phyloP scores from a whole-genome alignment of 2,888 invertebrate genomes.

The Drosophila dives region DNA sequence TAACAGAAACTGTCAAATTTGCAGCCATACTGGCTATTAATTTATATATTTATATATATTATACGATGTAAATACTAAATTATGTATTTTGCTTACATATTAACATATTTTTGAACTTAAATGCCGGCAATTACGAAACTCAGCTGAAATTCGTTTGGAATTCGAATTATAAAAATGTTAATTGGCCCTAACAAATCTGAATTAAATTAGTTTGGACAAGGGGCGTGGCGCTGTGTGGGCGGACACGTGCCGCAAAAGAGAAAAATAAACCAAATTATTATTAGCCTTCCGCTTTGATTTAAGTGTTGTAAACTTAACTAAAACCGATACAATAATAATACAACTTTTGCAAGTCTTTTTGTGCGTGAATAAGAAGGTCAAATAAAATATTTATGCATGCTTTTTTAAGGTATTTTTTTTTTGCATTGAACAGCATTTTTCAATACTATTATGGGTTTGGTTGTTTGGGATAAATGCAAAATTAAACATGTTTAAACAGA shows the following conservation, averaged over 20 bases:
- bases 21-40: constrained; percentile 22
- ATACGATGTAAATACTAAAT: constrained; percentile 2
- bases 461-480: not conserved
- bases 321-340: constrained; percentile 27
- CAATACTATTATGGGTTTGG: not conserved
- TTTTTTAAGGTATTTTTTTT: constrained; percentile 6
- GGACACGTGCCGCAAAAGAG: constrained; percentile 53
- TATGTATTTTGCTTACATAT: constrained; percentile 10
- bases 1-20: constrained; percentile 16
- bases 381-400: constrained; percentile 46
- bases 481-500: not conserved
- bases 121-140: constrained; percentile 67
- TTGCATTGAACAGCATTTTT: constrained; percentile 4
- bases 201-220: constrained; percentile 1
- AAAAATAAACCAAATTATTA: constrained; percentile 19
- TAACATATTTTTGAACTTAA: constrained; percentile 32
- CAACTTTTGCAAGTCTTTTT: constrained; percentile 23
- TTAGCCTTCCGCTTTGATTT: constrained; percentile 68
- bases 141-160: constrained; percentile 21
- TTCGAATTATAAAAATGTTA: constrained; percentile 53
- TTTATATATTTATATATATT: constrained; percentile 1
- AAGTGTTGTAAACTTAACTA: constrained; percentile 47
- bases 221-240: constrained; percentile 11
- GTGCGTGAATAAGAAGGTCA: constrained; percentile 75
- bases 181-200: constrained; percentile 36